Conservation (phyloP, 1,140 invertebrate species). For the Cataglyphis hispanica region DNA sequence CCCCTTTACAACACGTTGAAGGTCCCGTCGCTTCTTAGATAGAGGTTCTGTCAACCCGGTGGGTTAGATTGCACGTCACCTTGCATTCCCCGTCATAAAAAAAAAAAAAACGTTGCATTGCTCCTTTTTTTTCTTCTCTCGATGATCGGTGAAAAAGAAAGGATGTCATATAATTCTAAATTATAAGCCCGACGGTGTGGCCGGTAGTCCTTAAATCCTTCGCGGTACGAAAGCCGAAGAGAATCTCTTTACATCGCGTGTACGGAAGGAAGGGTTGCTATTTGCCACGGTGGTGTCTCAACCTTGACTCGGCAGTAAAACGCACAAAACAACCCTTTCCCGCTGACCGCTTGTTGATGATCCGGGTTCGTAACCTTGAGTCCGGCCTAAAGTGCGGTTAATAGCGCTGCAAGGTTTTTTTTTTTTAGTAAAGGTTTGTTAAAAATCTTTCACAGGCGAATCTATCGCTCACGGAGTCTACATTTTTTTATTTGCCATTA, state of each 20-base stretch:
- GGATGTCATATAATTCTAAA: slow-evolving; percentile 67
- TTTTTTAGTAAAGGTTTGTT: slow-evolving; percentile 11
- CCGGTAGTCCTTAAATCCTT: slow-evolving; percentile 38
- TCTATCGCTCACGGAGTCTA: not conserved
- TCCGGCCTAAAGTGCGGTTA: slow-evolving; percentile 21
- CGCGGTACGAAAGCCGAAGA: slow-evolving; percentile 21
- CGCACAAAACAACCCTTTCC: slow-evolving; percentile 81
- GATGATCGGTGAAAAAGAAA: slow-evolving; percentile 65
- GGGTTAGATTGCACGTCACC: slow-evolving; percentile 54
- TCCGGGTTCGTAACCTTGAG: slow-evolving; percentile 36
- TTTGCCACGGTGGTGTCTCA: slow-evolving; percentile 76
- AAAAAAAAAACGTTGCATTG: slow-evolving; percentile 69
- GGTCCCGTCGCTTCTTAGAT: slow-evolving; percentile 73
- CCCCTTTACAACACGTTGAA: slow-evolving; percentile 85
- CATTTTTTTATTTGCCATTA: not conserved
- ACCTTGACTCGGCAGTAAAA: slow-evolving; percentile 65
- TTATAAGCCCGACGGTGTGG: not conserved
- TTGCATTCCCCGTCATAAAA: slow-evolving; percentile 77
- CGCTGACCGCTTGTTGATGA: slow-evolving; percentile 10
- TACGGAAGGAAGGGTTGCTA: slow-evolving; percentile 80
- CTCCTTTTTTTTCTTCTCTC: slow-evolving; percentile 13
- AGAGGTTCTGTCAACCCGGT: slow-evolving; percentile 6
- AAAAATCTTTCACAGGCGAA: slow-evolving; percentile 30
- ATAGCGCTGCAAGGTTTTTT: slow-evolving; percentile 12
- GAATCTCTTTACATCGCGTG: slow-evolving; percentile 15